Percentiles rank a stretch among this genome's conserved stretches.
These are phyloP conservation scores for Chloroceryle amazona DNA, from an alignment of 2,797 vertebrate genomes.

Conservation along the genomic window DNA sequence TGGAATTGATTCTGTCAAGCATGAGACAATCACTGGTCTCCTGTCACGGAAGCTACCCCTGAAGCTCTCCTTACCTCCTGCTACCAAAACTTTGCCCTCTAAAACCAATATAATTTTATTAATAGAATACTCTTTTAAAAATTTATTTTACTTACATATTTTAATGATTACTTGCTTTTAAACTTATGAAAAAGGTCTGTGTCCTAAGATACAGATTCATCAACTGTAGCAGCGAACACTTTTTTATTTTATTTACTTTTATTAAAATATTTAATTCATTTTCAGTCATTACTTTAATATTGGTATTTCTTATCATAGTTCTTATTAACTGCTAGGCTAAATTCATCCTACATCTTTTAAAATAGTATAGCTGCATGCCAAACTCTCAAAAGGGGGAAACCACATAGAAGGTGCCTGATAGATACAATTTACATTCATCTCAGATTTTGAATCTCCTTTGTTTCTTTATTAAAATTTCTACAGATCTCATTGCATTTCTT, in stretches of 20 bases:
- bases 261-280: background rate
- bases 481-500: background rate
- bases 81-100: background rate
- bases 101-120: background rate
- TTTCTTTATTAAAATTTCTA: background rate
- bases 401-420: background rate
- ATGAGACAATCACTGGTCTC: background rate
- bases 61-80: accelerated
- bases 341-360: background rate
- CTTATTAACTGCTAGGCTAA: background rate
- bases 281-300: background rate
- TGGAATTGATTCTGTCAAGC: background rate
- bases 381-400: background rate
- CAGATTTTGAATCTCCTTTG: background rate
- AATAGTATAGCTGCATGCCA: background rate
- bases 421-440: background rate
- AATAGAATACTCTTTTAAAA: background rate
- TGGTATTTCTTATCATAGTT: background rate
- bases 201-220: background rate
- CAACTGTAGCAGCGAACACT: background rate
- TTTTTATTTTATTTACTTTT: background rate
- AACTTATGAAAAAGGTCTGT: background rate
- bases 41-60: background rate
- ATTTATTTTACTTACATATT: background rate
- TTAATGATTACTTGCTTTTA: background rate